phyloP scores from a whole-genome alignment of 2,797 vertebrate genomes.

The Cryptoblepharus egeriae region DNA sequence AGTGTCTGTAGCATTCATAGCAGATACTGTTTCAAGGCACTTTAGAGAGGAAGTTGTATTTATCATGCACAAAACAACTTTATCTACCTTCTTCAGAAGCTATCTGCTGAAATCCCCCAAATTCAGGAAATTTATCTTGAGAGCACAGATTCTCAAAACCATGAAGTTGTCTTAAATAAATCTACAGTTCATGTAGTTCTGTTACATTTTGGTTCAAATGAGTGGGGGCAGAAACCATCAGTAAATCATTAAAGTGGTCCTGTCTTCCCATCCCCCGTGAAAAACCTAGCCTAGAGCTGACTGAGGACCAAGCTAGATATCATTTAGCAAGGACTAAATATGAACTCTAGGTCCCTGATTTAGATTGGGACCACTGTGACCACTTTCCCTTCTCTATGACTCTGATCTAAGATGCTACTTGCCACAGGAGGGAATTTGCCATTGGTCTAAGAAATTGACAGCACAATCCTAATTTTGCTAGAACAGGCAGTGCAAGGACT shows the following conservation, averaged over 20 bases:
- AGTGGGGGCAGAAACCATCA: not conserved
- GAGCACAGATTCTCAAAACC: constrained; percentile 10
- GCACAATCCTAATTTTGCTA: too few species aligned
- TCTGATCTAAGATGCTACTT: too few species aligned
- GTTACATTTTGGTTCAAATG: not conserved
- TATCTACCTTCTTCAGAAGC: constrained; percentile 27
- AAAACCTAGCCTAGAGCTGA: not conserved
- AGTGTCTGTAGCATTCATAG: constrained; percentile 19
- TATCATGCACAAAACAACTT: constrained; percentile 24
- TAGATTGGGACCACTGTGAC: too few species aligned
- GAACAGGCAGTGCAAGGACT: too few species aligned
- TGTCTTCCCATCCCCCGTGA: not conserved
- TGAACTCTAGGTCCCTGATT: too few species aligned
- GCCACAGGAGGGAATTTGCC: too few species aligned
- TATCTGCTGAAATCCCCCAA: constrained; percentile 3
- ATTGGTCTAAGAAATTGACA: too few species aligned
- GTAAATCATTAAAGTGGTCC: not conserved
- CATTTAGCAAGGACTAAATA: too few species aligned
- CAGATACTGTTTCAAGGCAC: constrained; percentile 11
- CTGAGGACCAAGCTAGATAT: too few species aligned
- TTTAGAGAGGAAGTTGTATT: constrained; percentile 15
- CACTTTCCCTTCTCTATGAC: too few species aligned
- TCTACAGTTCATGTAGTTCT: not conserved
- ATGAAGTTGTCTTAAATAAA: not conserved
- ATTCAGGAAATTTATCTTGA: constrained; percentile 16